Base-by-base conservation (phyloP, 1,140 invertebrate species). In the Berghia stephanieae region DNA sequence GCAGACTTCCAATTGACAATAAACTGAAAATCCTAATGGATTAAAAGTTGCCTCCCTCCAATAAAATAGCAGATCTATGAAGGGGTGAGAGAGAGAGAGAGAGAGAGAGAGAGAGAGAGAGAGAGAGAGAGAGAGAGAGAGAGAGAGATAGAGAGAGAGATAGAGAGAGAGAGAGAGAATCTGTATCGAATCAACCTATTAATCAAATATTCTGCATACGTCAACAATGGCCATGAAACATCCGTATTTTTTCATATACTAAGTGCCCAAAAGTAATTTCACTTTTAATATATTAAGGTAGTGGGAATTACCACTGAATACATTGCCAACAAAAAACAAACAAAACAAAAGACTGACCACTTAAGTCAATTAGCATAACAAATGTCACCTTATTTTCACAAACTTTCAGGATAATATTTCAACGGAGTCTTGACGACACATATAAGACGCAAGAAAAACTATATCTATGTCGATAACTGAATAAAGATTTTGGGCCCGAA, bases 41-140 rank as follows among this genome's bases (percentile, higher is more conserved):
- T 8, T 21, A 42, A 34, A n/a, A 34, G 34, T 21, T 8, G n/a
- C 8, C 8, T 24, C 8, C 8, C 8, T 24, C 8, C 8, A 36
- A n/a, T 21, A n/a, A 36, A n/a, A 36, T 24, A 36, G 34, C 8
- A n/a, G 38, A n/a, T 10, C 8, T 10, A n/a, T 10, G 34, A 36
- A 42, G 38, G 34, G 38, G 66, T 10, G 34, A 68, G 13, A 68
- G 66, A 68, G 66, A 68, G 66, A 68, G 66, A 68, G 34, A 68
- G 66, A 34, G 66, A 68, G 66, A 68, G 66, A 68, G 66, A 68
- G 31, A 34, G 34, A 34, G 21, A 34, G 34, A 34, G 21, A 34
- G 31, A 34, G 34, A 34, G 66, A 34, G 34, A 36, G 66, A 42
- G 66, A 68, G 66, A 68, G 38, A 34, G 66, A 42, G 38, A 34